Evolutionary conservation across 2,888 invertebrate genomes (phyloP).

Genomic region (Teleiodes luculella): DNA sequence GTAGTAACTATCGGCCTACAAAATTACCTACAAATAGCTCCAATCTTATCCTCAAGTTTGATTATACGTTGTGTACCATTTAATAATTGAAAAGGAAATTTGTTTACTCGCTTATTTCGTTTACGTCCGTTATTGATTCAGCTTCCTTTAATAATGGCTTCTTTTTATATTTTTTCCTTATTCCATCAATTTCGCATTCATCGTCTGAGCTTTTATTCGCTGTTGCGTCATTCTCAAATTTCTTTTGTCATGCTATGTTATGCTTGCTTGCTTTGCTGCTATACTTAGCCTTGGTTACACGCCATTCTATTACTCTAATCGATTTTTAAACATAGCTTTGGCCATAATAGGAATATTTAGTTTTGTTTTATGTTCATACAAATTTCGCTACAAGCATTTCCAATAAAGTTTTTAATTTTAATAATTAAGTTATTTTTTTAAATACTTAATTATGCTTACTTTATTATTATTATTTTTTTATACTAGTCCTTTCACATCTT

Average conservation of each 20-base stretch:
- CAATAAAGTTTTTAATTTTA: no score
- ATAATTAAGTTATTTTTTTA: no score
- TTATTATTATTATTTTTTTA: no score
- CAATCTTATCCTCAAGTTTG: background rate
- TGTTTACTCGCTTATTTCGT: slow-evolving; percentile 3
- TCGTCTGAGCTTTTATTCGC: background rate
- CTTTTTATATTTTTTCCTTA: background rate
- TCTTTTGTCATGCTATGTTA: slow-evolving; percentile 1
- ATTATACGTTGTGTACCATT: slow-evolving; percentile 1
- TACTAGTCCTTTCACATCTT: no score
- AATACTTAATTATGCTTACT: no score
- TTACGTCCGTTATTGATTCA: background rate
- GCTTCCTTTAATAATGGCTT: background rate
- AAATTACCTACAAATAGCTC: background rate
- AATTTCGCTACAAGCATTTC: no score
- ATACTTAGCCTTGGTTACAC: background rate
- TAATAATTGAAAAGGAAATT: background rate
- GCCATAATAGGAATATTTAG: background rate
- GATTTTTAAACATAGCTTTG: background rate
- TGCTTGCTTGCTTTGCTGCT: background rate
- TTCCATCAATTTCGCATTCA: background rate
- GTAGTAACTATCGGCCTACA: background rate
- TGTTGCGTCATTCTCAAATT: slow-evolving; percentile 4
- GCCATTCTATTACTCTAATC: background rate
- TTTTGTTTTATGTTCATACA: no score